A percentile compares a stretch with the other conserved stretches of the same genome.
These are phyloP conservation scores for Ericerus pela DNA, from an alignment of 1,140 invertebrate genomes.

Conservation along the genomic window DNA sequence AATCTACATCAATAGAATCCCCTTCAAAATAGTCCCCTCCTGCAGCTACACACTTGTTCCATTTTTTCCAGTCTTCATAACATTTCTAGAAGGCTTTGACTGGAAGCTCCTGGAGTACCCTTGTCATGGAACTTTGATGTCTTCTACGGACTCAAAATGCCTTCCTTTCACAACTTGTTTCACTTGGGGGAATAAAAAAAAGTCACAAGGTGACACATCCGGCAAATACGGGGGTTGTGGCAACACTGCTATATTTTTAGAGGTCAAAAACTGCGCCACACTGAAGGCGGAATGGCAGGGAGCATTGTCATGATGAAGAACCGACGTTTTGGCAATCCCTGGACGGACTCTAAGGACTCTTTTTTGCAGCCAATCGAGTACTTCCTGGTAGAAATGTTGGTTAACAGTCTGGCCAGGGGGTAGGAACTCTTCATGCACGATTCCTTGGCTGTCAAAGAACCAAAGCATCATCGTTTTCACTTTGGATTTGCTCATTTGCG, in stretches of 20 bases:
- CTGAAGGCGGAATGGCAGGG: constrained; percentile 22
- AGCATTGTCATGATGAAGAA: constrained; percentile 29
- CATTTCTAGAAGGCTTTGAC: constrained; percentile 27
- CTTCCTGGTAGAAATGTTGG: constrained; percentile 5
- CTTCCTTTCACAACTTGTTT: constrained; percentile 20
- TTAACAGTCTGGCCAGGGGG: constrained; percentile 24
- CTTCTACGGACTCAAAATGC: constrained; percentile 21
- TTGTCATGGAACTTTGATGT: constrained; percentile 16
- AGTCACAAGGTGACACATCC: constrained; percentile 27
- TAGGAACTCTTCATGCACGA: constrained; percentile 27
- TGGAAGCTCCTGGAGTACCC: constrained; percentile 8
- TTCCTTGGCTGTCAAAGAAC: constrained; percentile 26
- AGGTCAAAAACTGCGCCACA: constrained; percentile 21
- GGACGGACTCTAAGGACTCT: background rate
- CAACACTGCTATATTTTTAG: constrained; percentile 22
- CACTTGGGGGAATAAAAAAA: constrained; percentile 24
- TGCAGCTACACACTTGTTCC: constrained; percentile 32
- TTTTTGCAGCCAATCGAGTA: background rate
- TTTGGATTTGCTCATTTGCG: constrained; percentile 18
- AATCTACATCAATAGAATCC: constrained; percentile 36
- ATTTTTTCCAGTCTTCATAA: constrained; percentile 17
- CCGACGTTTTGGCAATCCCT: constrained; percentile 15
- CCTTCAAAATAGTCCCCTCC: constrained; percentile 34
- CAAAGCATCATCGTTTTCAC: constrained; percentile 27
- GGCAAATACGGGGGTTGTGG: constrained; percentile 27